These are phyloP conservation scores for Prionace glauca DNA, from an alignment of 2,797 vertebrate genomes.

Conservation along the genomic window DNA sequence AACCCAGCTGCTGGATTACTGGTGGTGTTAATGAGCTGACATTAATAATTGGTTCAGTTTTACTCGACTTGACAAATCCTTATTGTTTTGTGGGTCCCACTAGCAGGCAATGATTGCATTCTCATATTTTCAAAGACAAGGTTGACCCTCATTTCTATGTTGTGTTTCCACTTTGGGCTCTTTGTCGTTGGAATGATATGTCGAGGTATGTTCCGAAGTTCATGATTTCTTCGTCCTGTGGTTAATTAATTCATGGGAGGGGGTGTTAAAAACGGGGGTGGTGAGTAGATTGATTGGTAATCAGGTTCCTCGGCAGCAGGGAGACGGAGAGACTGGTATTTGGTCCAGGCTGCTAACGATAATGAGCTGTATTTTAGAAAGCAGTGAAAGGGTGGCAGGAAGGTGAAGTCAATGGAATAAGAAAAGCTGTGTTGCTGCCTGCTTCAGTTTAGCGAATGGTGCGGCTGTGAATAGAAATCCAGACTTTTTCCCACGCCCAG, in stretches of 20 bases:
- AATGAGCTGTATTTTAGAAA: conserved; percentile 22
- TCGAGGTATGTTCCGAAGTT: not conserved
- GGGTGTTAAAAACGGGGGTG: not conserved
- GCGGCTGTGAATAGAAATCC: conserved; percentile 89
- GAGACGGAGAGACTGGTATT: not conserved
- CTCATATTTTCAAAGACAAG: not conserved
- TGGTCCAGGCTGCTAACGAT: not conserved
- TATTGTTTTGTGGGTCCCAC: not conserved
- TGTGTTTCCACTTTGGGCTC: not conserved
- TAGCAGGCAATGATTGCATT: not conserved
- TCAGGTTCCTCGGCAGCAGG: not conserved
- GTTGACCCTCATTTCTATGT: not conserved
- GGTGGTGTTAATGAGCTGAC: not conserved
- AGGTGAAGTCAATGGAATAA: conserved; percentile 51
- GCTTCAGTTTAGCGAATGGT: conserved; percentile 75
- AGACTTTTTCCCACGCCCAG: conserved; percentile 89
- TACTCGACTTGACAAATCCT: not conserved
- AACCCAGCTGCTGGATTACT: not conserved
- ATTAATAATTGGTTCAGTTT: conserved; percentile 12
- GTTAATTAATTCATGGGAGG: not conserved
- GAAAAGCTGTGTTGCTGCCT: conserved; percentile 54
- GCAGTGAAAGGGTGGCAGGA: conserved; percentile 51
- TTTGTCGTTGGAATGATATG: not conserved
- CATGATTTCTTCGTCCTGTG: not conserved
- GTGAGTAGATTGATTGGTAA: not conserved